Evolutionary conservation across 2,888 invertebrate species (phyloP).

Genomic region (Napeogenes inachia): DNA sequence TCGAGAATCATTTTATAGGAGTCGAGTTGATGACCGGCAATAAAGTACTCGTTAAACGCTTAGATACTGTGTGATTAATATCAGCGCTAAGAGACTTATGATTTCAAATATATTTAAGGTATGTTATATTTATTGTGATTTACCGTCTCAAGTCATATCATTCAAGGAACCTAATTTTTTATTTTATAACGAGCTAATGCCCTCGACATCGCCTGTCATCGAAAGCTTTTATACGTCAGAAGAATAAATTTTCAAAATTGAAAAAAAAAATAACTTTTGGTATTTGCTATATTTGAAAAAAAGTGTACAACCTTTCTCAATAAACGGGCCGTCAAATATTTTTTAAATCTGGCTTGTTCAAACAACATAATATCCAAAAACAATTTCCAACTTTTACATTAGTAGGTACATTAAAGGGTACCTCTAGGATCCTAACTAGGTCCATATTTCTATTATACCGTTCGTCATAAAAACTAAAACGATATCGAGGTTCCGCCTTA

Average conservation of each 20-base stretch:
- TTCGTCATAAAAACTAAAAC: conserved; percentile 42
- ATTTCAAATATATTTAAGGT: not conserved
- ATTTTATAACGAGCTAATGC: no score
- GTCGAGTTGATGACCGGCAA: conserved; percentile 44
- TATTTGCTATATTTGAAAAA: no score
- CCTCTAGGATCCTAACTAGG: conserved; percentile 26
- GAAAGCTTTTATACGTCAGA: no score
- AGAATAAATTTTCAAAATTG: no score
- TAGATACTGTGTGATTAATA: conserved; percentile 26
- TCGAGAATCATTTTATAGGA: conserved; percentile 53
- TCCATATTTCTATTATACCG: conserved; percentile 28
- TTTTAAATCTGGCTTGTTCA: no score
- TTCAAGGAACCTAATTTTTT: no score
- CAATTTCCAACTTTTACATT: not conserved
- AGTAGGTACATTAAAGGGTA: conserved; percentile 16
- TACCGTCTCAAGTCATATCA: no score
- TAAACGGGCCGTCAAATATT: no score
- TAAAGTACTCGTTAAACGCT: conserved; percentile 46
- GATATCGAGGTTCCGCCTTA: conserved; percentile 47
- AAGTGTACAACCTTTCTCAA: no score
- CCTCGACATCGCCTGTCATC: no score
- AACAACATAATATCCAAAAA: no score
- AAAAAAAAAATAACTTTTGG: no score
- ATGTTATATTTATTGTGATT: conserved; percentile 5
- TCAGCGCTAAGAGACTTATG: conserved; percentile 23